These are phyloP conservation scores for Trachelipus rathkii DNA, from an alignment of 1,140 invertebrate genomes.

Conservation along the genomic window DNA sequence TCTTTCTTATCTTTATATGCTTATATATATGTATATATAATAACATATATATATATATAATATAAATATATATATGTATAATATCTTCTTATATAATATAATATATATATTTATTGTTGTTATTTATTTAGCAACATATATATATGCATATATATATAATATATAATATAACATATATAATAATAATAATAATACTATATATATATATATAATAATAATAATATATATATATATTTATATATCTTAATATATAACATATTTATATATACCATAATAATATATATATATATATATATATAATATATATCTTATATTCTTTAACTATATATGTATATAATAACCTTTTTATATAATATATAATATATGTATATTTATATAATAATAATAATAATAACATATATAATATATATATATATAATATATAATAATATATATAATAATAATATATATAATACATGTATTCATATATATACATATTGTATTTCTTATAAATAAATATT, in stretches of 20 bases:
- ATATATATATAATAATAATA: conserved; percentile 13
- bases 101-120: neutral
- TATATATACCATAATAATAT: conserved; percentile 4
- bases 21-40: neutral
- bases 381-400: no score
- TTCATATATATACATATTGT: neutral
- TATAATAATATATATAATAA: conserved; percentile 11
- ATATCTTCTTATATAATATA: no score
- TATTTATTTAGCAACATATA: no score
- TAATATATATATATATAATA: conserved; percentile 14
- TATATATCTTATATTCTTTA: no score
- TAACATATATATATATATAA: neutral
- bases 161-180: conserved; percentile 2
- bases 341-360: neutral
- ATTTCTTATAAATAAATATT: neutral
- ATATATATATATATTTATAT: neutral
- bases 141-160: conserved; percentile 5
- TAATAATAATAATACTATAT: no score
- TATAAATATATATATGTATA: neutral
- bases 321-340: conserved; percentile 9
- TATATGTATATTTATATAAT: neutral
- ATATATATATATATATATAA: neutral
- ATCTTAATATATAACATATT: neutral
- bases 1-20: no score
- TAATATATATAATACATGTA: conserved; percentile 9